Evolutionary conservation across 2,888 invertebrate genomes (phyloP).

Genomic region (Brassicogethes aeneus): DNA sequence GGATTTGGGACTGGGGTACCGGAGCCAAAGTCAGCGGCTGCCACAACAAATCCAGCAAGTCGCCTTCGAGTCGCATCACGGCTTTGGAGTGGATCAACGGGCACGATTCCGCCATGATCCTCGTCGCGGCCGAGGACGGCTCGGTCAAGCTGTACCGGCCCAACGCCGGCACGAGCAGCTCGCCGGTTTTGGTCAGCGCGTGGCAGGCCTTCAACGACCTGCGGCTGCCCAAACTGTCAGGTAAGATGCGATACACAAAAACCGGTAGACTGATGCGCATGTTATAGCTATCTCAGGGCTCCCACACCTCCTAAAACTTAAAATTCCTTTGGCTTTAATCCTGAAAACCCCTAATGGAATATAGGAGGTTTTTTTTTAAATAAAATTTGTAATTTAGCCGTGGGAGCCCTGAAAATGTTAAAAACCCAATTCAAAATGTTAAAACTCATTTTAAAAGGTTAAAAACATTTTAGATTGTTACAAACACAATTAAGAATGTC

Average conservation of each 20-base stretch:
- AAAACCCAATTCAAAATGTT: too few species aligned
- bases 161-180: constrained; percentile 30
- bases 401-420: too few species aligned
- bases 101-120: constrained; percentile 68
- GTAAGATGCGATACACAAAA: constrained; percentile 9
- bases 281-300: too few species aligned
- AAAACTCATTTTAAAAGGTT: too few species aligned
- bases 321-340: not conserved
- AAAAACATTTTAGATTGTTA: too few species aligned
- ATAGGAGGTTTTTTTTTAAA: too few species aligned
- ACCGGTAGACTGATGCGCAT: too few species aligned
- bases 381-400: too few species aligned
- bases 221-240: constrained; percentile 19
- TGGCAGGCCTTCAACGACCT: constrained; percentile 75
- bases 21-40: constrained; percentile 60
- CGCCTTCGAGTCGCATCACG: constrained; percentile 56
- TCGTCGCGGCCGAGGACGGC: constrained; percentile 72
- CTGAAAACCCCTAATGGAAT: too few species aligned
- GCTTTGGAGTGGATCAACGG: constrained; percentile 80
- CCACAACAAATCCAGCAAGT: constrained; percentile 44
- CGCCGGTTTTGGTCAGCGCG: constrained; percentile 60
- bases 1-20: constrained; percentile 77
- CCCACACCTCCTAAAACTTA: too few species aligned
- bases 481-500: too few species aligned
- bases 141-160: constrained; percentile 62